Percentiles rank a stretch among this genome's conserved stretches.
phyloP scores from a whole-genome alignment of 2,113 vertebrate genomes.

The Tetraodon nigroviridis region DNA sequence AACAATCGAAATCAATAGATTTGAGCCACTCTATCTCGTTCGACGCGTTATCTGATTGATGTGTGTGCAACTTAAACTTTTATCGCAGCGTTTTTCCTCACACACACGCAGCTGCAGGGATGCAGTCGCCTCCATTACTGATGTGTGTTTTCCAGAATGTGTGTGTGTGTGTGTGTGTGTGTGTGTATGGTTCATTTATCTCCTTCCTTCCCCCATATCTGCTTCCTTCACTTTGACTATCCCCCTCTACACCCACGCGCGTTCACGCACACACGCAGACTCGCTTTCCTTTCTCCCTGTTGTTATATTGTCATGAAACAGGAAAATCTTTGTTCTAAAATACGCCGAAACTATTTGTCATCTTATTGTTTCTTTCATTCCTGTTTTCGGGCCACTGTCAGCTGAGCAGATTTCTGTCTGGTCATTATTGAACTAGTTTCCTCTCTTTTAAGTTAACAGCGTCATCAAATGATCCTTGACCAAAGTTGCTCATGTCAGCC shows the following conservation, averaged over 20 bases:
- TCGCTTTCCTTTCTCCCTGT: background rate
- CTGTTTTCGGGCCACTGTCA: background rate
- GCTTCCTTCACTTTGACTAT: constrained; percentile 46
- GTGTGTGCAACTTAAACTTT: too few relatives aligned
- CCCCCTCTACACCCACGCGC: background rate
- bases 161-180: constrained; percentile 50
- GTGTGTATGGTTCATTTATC: constrained; percentile 55
- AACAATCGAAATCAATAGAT: too few relatives aligned
- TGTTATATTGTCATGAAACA: too few relatives aligned
- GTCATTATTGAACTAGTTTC: background rate
- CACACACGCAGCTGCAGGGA: background rate
- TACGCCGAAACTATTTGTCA: too few relatives aligned
- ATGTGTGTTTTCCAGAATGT: constrained; percentile 55
- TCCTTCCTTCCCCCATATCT: constrained; percentile 64
- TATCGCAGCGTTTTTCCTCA: too few relatives aligned
- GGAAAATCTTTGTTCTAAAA: too few relatives aligned
- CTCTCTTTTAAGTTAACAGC: background rate
- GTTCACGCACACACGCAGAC: constrained; percentile 3
- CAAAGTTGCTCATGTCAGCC: background rate
- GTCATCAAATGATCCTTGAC: background rate
- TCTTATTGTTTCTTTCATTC: background rate
- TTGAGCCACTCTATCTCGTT: too few relatives aligned
- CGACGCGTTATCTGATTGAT: too few relatives aligned
- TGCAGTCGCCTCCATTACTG: constrained; percentile 32
- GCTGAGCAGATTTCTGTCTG: background rate